Evolutionary conservation across 2,797 vertebrate species (phyloP).

Genomic region (Lophius americanus): DNA sequence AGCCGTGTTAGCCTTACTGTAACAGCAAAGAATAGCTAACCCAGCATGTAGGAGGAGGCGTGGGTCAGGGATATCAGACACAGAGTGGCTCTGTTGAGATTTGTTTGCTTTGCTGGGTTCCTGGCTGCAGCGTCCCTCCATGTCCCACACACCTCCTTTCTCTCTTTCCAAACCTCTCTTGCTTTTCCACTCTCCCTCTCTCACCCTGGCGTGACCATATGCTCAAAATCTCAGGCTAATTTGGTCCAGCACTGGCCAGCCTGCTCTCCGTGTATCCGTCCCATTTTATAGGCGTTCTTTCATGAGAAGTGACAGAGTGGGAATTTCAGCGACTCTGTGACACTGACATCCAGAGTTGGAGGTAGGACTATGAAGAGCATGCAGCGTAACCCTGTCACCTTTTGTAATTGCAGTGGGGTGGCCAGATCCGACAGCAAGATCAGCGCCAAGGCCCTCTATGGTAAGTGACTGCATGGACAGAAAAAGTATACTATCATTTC

Average conservation of each 20-base stretch:
- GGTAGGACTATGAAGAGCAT: slow-evolving; percentile 77
- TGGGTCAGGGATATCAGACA: slow-evolving; percentile 77
- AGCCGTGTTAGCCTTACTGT: slow-evolving; percentile 25
- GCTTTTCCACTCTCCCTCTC: slow-evolving; percentile 39
- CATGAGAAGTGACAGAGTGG: slow-evolving; percentile 31
- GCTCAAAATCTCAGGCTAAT: slow-evolving; percentile 75
- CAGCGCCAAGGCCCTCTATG: slow-evolving; percentile 86
- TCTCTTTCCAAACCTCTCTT: slow-evolving; percentile 12
- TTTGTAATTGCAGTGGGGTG: slow-evolving; percentile 83
- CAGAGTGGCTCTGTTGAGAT: slow-evolving; percentile 81
- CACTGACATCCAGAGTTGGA: slow-evolving; percentile 30
- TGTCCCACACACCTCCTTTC: slow-evolving; percentile 21
- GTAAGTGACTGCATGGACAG: slow-evolving; percentile 66
- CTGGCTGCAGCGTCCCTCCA: slow-evolving; percentile 59
- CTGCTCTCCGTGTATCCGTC: slow-evolving; percentile 27
- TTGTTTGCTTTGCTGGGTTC: slow-evolving; percentile 80
- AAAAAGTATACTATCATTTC: slow-evolving; percentile 16
- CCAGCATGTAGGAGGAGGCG: slow-evolving; percentile 63
- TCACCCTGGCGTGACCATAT: slow-evolving; percentile 66
- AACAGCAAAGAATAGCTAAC: slow-evolving; percentile 65
- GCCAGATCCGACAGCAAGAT: slow-evolving; percentile 85
- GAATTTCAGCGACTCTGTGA: slow-evolving; percentile 33
- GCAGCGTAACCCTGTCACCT: slow-evolving; percentile 68
- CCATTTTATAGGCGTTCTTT: slow-evolving; percentile 21
- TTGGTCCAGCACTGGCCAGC: slow-evolving; percentile 58